Percentiles rank a stretch among this genome's conserved stretches.
These are phyloP conservation scores for Empis livida DNA, from an alignment of 2,888 invertebrate genomes.

Conservation along the genomic window DNA sequence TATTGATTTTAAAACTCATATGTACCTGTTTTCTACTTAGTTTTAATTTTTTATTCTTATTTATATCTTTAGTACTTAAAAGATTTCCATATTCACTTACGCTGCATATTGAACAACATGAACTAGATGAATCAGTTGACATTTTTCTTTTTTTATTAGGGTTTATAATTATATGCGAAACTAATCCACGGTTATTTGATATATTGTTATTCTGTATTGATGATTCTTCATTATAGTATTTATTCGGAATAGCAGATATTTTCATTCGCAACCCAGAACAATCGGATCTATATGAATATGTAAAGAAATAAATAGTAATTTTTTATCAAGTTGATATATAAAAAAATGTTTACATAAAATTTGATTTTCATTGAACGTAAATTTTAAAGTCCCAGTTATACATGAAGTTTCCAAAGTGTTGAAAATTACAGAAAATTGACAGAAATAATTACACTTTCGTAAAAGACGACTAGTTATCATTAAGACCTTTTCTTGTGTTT, in stretches of 20 bases:
- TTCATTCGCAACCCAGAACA: conserved; percentile 30
- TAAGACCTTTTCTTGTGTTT: too few species aligned
- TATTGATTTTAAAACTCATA: background rate
- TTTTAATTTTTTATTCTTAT: conserved; percentile 25
- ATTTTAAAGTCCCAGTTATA: too few species aligned
- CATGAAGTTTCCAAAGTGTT: too few species aligned
- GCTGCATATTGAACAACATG: conserved; percentile 12
- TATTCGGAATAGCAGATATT: conserved; percentile 32
- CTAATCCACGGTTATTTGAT: conserved; percentile 4
- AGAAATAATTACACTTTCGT: too few species aligned
- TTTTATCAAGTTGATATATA: too few species aligned
- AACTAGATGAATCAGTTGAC: conserved; percentile 11
- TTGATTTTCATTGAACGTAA: too few species aligned
- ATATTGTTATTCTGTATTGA: conserved; percentile 3
- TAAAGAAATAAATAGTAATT: too few species aligned
- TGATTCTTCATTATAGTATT: conserved; percentile 2
- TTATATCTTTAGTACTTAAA: conserved; percentile 10
- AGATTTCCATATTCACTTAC: conserved; percentile 13
- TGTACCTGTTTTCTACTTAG: conserved; percentile 17
- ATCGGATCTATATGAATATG: too few species aligned
- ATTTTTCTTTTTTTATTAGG: conserved; percentile 8
- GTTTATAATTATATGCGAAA: background rate
- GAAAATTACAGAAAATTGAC: too few species aligned
- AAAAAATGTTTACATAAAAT: too few species aligned
- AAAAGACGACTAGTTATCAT: too few species aligned